Conservation (phyloP, 2,797 vertebrate genomes). For the Rhinoraja longicauda region DNA sequence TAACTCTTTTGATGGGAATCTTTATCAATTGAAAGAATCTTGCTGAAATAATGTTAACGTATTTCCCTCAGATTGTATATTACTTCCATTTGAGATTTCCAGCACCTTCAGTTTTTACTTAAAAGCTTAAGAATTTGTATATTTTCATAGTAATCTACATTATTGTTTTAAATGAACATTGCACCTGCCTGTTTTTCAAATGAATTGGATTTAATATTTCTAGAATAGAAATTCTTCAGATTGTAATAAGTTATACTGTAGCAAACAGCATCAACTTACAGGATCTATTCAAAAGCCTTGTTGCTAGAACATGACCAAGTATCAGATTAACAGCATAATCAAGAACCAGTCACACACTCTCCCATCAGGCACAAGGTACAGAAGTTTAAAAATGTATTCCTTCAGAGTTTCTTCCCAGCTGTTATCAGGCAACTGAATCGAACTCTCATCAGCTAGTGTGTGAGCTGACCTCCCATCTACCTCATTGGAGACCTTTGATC, state of each 20-base stretch:
- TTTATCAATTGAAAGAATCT: not conserved
- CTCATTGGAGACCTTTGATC: no score
- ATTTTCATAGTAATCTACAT: not conserved
- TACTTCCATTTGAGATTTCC: not conserved
- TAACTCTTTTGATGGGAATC: not conserved
- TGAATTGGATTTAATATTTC: not conserved
- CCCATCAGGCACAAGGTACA: no score
- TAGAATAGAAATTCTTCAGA: not conserved
- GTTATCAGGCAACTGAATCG: no score
- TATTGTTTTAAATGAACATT: not conserved
- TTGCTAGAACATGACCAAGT: no score
- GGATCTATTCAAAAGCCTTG: not conserved
- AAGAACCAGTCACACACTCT: no score
- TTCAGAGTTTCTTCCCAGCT: no score
- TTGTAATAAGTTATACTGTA: not conserved
- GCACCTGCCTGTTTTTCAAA: not conserved
- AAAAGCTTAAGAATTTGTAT: not conserved
- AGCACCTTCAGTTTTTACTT: not conserved
- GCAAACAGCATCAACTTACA: not conserved
- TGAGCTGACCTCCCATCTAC: no score
- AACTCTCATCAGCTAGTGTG: no score
- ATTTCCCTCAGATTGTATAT: not conserved
- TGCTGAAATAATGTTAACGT: not conserved
- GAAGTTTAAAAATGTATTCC: no score
- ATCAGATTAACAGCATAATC: not conserved